Evolutionary conservation across 2,888 invertebrate genomes (phyloP).

Genomic region (Fabriciana adippe): DNA sequence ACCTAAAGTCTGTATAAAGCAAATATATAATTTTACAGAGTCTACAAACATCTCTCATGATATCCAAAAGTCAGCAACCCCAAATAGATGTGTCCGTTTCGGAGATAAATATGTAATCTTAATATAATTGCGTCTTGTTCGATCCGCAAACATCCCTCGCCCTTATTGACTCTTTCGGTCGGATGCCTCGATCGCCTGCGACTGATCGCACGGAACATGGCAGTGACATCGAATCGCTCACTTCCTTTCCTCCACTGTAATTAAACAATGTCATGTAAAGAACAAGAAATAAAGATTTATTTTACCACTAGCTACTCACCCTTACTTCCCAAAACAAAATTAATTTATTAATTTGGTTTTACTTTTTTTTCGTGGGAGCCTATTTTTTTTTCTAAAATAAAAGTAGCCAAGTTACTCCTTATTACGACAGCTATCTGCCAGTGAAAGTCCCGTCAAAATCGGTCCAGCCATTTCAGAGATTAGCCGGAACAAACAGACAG

Average conservation of each 20-base stretch:
- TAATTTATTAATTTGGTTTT: too few species aligned
- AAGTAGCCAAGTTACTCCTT: too few species aligned
- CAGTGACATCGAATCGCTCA: constrained; percentile 36
- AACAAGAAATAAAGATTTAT: constrained; percentile 15
- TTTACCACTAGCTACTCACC: not conserved
- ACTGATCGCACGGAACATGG: constrained; percentile 38
- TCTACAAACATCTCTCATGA: constrained; percentile 43
- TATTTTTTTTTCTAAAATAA: too few species aligned
- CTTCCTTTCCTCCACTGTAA: constrained; percentile 24
- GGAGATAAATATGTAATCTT: constrained; percentile 80
- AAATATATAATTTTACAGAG: too few species aligned
- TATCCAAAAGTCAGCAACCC: constrained; percentile 36
- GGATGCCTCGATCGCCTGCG: constrained; percentile 43
- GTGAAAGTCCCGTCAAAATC: too few species aligned
- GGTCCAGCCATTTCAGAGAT: too few species aligned
- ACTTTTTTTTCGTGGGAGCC: too few species aligned
- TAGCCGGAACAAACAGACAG: too few species aligned
- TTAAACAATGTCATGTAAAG: constrained; percentile 32
- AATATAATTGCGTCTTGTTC: constrained; percentile 73
- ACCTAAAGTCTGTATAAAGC: too few species aligned
- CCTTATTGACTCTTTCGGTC: constrained; percentile 68
- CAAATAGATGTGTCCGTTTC: constrained; percentile 62
- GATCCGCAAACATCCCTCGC: constrained; percentile 57
- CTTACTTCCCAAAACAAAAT: too few species aligned
- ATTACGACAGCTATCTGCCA: too few species aligned